Evolutionary conservation across 2,113 vertebrate species (phyloP).

Genomic region (Herpetotheres cachinnans): DNA sequence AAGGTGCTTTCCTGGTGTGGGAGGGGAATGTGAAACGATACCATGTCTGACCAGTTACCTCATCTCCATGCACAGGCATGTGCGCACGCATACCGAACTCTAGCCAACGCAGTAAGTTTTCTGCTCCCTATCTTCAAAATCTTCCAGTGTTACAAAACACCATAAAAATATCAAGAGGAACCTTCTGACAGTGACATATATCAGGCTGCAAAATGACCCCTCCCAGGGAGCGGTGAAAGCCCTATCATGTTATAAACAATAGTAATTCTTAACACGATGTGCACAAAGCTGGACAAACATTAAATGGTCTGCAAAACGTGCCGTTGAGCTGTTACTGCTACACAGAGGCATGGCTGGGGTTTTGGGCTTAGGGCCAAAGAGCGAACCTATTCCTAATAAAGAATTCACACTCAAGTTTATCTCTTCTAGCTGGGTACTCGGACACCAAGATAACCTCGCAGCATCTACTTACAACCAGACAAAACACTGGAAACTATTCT

Average conservation of each 20-base stretch:
- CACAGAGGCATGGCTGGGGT: neutral
- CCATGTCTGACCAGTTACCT: neutral
- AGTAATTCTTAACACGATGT: neutral
- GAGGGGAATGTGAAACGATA: neutral
- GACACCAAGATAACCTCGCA: neutral
- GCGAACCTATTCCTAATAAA: neutral
- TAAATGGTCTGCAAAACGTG: neutral
- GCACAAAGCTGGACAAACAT: neutral
- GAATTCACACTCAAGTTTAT: neutral
- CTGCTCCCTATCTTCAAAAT: neutral
- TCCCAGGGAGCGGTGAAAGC: slow-evolving; percentile 1
- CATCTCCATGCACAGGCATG: neutral
- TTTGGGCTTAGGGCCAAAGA: neutral
- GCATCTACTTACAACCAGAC: neutral
- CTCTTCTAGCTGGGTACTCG: neutral
- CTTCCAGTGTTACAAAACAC: neutral
- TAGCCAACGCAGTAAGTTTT: neutral
- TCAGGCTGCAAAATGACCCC: neutral
- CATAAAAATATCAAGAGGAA: neutral
- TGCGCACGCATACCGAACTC: neutral
- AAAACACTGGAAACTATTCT: neutral
- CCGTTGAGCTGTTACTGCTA: neutral
- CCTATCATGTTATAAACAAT: neutral
- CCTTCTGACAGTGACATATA: neutral
- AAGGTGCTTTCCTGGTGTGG: slow-evolving; percentile 2